Conservation (phyloP, 1,140 invertebrate genomes). For the Notospermus geniculatus region DNA sequence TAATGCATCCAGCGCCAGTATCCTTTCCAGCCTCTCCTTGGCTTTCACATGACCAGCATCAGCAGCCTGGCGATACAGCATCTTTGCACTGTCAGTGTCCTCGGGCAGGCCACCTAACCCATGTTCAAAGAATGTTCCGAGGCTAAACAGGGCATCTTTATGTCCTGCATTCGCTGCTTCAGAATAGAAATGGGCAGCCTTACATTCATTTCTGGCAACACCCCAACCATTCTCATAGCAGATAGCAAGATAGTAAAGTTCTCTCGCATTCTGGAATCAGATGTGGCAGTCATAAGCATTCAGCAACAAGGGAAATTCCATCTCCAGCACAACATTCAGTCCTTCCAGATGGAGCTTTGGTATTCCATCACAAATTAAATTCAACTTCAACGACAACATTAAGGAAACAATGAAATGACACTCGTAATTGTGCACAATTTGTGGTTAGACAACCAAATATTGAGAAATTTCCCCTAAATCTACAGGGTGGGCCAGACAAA, state of each 20-base stretch:
- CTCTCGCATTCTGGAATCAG: neutral
- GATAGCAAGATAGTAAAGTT: neutral
- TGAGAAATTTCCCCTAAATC: neutral
- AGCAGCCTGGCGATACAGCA: constrained; percentile 1
- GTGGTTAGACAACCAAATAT: neutral
- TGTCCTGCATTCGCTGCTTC: constrained; percentile 6
- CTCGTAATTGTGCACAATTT: neutral
- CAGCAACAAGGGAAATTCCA: too few species aligned
- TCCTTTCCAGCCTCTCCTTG: neutral
- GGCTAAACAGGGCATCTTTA: constrained; percentile 4
- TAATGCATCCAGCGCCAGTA: constrained; percentile 3
- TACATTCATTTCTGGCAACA: neutral
- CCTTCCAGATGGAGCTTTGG: too few species aligned
- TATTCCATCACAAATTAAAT: too few species aligned
- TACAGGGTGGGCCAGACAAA: too few species aligned
- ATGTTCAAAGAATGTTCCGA: neutral
- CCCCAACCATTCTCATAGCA: constrained; percentile 9
- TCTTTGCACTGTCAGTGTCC: neutral
- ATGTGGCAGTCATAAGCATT: neutral
- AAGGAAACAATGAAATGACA: neutral
- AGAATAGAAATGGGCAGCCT: constrained; percentile 1
- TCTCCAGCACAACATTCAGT: too few species aligned
- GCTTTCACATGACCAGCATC: neutral
- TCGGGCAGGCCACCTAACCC: constrained; percentile 1
- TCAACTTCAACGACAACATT: neutral